These are phyloP conservation scores for Cephus sareptanus DNA, from an alignment of 2,888 invertebrate genomes.

Conservation along the genomic window DNA sequence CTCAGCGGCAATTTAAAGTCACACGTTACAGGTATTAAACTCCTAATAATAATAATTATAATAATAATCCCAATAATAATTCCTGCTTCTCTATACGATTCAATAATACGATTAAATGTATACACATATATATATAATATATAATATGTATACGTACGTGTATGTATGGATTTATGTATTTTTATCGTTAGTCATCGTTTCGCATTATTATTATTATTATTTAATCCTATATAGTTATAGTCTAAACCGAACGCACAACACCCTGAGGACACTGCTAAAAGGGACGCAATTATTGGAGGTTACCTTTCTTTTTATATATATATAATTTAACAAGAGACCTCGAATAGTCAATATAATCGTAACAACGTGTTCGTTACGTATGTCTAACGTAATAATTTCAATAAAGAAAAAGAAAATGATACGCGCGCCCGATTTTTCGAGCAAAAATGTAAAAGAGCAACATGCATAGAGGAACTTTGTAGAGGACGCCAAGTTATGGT, in stretches of 20 bases:
- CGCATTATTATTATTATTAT: slow-evolving; percentile 29
- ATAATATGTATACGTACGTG: slow-evolving; percentile 18
- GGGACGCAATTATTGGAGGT: slow-evolving; percentile 47
- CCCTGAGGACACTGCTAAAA: slow-evolving; percentile 40
- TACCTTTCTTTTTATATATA: slow-evolving; percentile 3
- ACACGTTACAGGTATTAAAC: not conserved
- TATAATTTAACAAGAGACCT: slow-evolving; percentile 45
- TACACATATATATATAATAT: slow-evolving; percentile 20
- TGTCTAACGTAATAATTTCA: no score
- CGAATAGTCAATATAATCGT: slow-evolving; percentile 22
- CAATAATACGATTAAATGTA: not conserved
- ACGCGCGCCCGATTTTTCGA: not conserved
- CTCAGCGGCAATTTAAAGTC: not conserved
- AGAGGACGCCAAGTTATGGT: slow-evolving; percentile 44
- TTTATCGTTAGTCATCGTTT: slow-evolving; percentile 27
- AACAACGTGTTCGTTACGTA: no score
- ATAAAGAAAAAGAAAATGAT: no score
- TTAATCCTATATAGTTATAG: slow-evolving; percentile 4
- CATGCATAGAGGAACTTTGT: slow-evolving; percentile 41
- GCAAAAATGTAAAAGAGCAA: not conserved
- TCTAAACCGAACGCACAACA: slow-evolving; percentile 43
- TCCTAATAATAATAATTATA: not conserved
- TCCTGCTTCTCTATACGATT: no score
- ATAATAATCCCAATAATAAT: not conserved
- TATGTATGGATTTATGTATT: slow-evolving; percentile 22